Percentiles rank a stretch among this genome's conserved stretches.
phyloP scores from a whole-genome alignment of 2,113 vertebrate species.

The Podarcis muralis region DNA sequence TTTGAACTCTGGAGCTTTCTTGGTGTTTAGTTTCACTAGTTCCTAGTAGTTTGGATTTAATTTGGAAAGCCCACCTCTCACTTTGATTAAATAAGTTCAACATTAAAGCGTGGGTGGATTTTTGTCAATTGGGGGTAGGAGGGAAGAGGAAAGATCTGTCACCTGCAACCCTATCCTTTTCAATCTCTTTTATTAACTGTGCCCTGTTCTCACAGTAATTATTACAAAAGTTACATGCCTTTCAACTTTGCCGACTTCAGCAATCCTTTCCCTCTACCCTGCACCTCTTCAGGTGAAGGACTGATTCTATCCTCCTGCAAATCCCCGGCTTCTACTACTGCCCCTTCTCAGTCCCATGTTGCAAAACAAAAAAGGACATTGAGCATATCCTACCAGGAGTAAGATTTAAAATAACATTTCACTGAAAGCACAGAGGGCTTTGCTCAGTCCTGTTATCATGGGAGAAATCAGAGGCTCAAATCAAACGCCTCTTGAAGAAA shows the following conservation, averaged over 20 bases:
- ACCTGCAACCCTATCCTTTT: slow-evolving; percentile 28
- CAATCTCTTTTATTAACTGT: slow-evolving; percentile 39
- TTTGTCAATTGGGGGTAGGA: neutral
- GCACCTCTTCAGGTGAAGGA: slow-evolving; percentile 18
- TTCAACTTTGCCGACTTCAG: slow-evolving; percentile 29
- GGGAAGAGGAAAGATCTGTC: slow-evolving; percentile 9
- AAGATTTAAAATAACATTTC: slow-evolving; percentile 28
- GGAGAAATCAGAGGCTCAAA: neutral
- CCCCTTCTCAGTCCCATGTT: neutral
- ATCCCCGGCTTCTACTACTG: neutral
- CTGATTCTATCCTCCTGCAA: neutral
- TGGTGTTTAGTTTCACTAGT: slow-evolving; percentile 59
- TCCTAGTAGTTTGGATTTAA: slow-evolving; percentile 47
- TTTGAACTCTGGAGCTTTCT: slow-evolving; percentile 55
- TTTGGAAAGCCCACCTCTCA: slow-evolving; percentile 48
- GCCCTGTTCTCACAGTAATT: slow-evolving; percentile 18
- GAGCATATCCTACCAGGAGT: neutral
- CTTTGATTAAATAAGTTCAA: slow-evolving; percentile 55
- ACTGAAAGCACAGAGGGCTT: neutral
- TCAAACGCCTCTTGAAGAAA: neutral
- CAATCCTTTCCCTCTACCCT: neutral
- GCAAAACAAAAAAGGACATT: neutral
- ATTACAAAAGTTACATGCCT: slow-evolving; percentile 35
- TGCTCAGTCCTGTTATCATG: neutral
- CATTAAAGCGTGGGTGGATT: slow-evolving; percentile 43